Evolutionary conservation across 1,140 invertebrate species (phyloP), one percentile per base, ranked within the genome.

Genomic region (Papilio xuthus): DNA sequence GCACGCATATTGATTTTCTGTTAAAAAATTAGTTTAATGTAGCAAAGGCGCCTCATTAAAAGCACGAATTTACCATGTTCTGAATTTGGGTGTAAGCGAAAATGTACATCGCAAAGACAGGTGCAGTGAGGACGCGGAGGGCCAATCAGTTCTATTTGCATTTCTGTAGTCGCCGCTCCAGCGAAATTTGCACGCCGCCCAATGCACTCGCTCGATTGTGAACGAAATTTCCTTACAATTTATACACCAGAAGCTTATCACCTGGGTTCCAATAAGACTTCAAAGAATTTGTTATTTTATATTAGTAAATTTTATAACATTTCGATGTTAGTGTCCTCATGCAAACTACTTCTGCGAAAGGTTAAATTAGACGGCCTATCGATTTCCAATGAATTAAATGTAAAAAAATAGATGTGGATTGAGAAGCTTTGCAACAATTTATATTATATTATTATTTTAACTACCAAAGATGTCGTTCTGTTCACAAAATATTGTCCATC

Each of bases 71-170:
- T 69, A 77, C 41, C 71, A 72, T 73, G 63, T 80, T 75, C 77
- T 37, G 32, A 42, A 81, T 81, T 78, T 79, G 82, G 83, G 80
- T 82, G 80, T 82, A 80, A 82, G 73, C 77, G 83, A 86, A 84
- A 86, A 85, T 86, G 78, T 82, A 78, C 78, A 85, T 80, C 73
- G 80, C 71, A 82, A 84, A 85, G 82, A 82, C 84, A 83, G 82
- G 78, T 84, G 84, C 79, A 81, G 78, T 78, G 81, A 81, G 81
- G 79, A 82, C 77, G 81, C 82, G 77, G 83, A 81, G 82, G 84
- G 80, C 85, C 86, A 90, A 90, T 91, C 87, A 90, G 83, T 82
- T 85, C 79, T 90, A 90, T 91, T 91, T 91, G 84, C 85, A 87
- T 88, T 89, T 89, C 83, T 85, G 86, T 86, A 88, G 85, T 87